Percentiles rank a stretch among this genome's conserved stretches.
phyloP scores from a whole-genome alignment of 2,888 invertebrate species.

The Macaria liturata region DNA sequence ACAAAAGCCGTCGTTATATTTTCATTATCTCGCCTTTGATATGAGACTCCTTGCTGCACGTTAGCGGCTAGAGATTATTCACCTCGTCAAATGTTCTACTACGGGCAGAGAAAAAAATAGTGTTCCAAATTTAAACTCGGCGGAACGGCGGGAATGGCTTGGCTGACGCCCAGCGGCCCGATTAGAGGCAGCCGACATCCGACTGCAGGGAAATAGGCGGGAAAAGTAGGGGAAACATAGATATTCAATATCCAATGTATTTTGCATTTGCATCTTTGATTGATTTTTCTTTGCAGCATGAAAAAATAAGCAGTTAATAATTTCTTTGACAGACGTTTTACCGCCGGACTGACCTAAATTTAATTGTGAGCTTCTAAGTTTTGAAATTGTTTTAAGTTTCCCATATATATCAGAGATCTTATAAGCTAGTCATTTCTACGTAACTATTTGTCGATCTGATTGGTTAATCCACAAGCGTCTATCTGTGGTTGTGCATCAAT shows the following conservation, averaged over 20 bases:
- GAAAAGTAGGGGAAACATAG: slow-evolving; percentile 27
- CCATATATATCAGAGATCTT: too few species aligned
- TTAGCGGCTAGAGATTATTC: slow-evolving; percentile 73
- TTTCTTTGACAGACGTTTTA: too few species aligned
- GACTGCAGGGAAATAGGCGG: slow-evolving; percentile 52
- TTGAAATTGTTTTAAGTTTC: too few species aligned
- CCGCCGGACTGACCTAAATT: too few species aligned
- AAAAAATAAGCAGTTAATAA: too few species aligned
- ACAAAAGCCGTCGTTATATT: slow-evolving; percentile 12
- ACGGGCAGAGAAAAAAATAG: slow-evolving; percentile 67
- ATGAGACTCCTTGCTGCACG: slow-evolving; percentile 12
- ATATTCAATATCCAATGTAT: slow-evolving; percentile 21
- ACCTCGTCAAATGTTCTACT: slow-evolving; percentile 70
- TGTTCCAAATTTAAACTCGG: slow-evolving; percentile 79
- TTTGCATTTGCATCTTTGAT: slow-evolving; percentile 3
- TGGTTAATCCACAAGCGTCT: too few species aligned
- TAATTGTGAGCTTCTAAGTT: too few species aligned
- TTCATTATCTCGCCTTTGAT: slow-evolving; percentile 15
- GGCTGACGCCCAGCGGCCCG: slow-evolving; percentile 74
- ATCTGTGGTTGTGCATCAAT: too few species aligned
- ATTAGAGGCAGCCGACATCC: slow-evolving; percentile 57
- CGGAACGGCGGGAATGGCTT: slow-evolving; percentile 73
- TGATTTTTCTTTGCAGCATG: too few species aligned
- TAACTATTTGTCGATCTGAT: too few species aligned
- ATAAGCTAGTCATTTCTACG: too few species aligned